These are phyloP conservation scores for Megaustenia siamemsis DNA, from an alignment of 2,888 invertebrate species.

Conservation along the genomic window DNA sequence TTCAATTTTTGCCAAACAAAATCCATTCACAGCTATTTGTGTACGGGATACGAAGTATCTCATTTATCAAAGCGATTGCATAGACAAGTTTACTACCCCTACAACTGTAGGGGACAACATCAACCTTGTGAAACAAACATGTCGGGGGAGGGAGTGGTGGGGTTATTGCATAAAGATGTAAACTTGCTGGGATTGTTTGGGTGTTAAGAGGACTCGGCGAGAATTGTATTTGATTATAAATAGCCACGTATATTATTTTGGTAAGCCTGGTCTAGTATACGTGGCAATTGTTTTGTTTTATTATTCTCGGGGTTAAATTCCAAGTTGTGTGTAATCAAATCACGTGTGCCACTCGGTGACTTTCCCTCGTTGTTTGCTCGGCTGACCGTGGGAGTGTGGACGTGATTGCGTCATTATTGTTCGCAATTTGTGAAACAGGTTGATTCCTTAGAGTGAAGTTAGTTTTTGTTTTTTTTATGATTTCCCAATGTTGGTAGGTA, in stretches of 20 bases:
- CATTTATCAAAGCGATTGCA: slow-evolving; percentile 18
- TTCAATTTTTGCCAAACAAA: slow-evolving; percentile 1
- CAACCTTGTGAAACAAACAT: neutral
- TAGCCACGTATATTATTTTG: neutral
- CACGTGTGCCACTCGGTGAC: neutral
- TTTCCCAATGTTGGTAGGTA: neutral
- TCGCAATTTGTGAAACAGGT: neutral
- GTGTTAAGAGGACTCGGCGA: neutral
- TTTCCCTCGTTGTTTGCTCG: neutral
- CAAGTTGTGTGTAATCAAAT: neutral
- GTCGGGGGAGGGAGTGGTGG: neutral
- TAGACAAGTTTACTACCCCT: neutral
- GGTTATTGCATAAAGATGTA: neutral
- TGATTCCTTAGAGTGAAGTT: neutral
- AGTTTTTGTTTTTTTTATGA: neutral
- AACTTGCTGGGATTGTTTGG: neutral
- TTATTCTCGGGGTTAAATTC: neutral
- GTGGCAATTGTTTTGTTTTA: neutral
- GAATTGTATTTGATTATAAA: neutral
- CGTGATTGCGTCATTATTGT: slow-evolving; percentile 32
- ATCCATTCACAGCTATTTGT: neutral
- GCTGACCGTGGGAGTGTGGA: neutral
- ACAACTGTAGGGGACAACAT: too few species aligned
- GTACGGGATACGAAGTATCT: neutral
- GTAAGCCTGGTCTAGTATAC: too few species aligned